Conservation (phyloP, 35 echinoderm and acorn worm species). For the Nesometra sesokonis region DNA sequence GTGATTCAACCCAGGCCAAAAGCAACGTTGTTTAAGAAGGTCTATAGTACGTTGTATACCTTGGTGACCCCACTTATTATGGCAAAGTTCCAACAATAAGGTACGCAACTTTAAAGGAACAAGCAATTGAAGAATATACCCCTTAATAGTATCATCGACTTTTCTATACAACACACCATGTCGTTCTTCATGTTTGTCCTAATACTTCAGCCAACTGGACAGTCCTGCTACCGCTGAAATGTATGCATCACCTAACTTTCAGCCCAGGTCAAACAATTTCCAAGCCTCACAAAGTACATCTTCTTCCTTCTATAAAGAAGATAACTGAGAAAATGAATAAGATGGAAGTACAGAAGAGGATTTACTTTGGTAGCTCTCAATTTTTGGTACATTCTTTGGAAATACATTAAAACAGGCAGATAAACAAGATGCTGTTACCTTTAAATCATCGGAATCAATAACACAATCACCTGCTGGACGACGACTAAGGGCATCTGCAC, state of each 20-base stretch:
- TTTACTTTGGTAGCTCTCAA: too few relatives aligned
- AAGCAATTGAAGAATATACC: background rate
- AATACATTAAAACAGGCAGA: too few relatives aligned
- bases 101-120: background rate
- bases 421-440: too few relatives aligned
- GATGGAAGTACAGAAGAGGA: slow-evolving; percentile 8
- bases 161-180: slow-evolving; percentile 19
- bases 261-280: background rate
- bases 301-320: slow-evolving; percentile 8
- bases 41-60: background rate
- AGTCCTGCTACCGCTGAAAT: too few relatives aligned
- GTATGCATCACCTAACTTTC: background rate
- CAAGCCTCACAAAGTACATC: background rate
- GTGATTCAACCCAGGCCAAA: slow-evolving; percentile 21
- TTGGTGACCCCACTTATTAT: slow-evolving; percentile 33
- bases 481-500: slow-evolving; percentile 31
- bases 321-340: background rate
- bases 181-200: background rate
- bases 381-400: too few relatives aligned
- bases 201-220: background rate
- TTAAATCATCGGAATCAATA: too few relatives aligned
- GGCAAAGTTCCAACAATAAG: background rate
- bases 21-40: slow-evolving; percentile 1
- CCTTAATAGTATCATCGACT: background rate
- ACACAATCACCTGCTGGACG: background rate